phyloP scores from a whole-genome alignment of 2,113 vertebrate species.

The Lutjanus erythropterus region DNA sequence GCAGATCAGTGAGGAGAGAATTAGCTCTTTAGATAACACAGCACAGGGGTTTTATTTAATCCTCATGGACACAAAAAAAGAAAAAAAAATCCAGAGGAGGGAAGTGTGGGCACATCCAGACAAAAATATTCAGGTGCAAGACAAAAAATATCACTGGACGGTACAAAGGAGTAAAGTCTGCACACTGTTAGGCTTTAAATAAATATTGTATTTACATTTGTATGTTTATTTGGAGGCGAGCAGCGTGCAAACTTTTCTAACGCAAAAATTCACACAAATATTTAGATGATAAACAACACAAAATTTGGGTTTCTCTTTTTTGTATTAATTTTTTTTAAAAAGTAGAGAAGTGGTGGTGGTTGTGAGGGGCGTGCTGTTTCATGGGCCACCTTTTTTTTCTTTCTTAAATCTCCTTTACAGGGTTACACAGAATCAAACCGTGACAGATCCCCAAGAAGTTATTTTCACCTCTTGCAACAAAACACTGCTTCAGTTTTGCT shows the following conservation, averaged over 20 bases:
- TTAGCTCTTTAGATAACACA: slow-evolving; percentile 27
- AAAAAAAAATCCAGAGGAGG: neutral
- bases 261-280: too few relatives aligned
- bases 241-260: too few relatives aligned
- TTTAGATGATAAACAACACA: neutral
- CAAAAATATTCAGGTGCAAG: too few relatives aligned
- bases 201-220: too few relatives aligned
- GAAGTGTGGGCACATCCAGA: neutral
- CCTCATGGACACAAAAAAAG: too few relatives aligned
- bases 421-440: slow-evolving; percentile 93
- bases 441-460: slow-evolving; percentile 86
- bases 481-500: slow-evolving; percentile 32
- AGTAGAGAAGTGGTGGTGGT: neutral
- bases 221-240: too few relatives aligned
- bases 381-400: slow-evolving; percentile 54
- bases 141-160: too few relatives aligned
- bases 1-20: slow-evolving; percentile 29
- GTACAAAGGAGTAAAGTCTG: too few relatives aligned
- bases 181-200: too few relatives aligned
- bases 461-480: slow-evolving; percentile 30
- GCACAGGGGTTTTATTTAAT: slow-evolving; percentile 31
- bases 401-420: slow-evolving; percentile 88
- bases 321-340: too few relatives aligned
- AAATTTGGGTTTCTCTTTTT: neutral
- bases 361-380: neutral